These are phyloP conservation scores for Tetrapedia diversipes DNA, from an alignment of 2,888 invertebrate genomes.

Conservation along the genomic window DNA sequence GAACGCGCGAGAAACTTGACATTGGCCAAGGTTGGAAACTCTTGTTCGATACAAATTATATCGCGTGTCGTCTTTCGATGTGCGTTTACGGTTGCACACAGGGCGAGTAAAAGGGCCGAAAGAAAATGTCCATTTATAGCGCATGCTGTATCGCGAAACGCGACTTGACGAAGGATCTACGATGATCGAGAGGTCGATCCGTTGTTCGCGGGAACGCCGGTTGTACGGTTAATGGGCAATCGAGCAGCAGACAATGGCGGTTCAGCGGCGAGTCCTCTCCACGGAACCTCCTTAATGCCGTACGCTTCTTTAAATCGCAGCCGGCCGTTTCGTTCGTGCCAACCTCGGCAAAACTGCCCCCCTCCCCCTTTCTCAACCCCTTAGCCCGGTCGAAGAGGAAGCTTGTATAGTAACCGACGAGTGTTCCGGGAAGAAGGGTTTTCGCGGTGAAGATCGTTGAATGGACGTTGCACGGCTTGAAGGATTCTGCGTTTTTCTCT, in stretches of 20 bases:
- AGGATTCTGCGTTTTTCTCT: not conserved
- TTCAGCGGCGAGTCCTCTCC: slow-evolving; percentile 31
- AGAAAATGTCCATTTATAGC: too few relatives aligned
- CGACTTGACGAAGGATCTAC: slow-evolving; percentile 23
- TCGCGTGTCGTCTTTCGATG: too few relatives aligned
- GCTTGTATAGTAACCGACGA: slow-evolving; percentile 8
- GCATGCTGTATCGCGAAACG: slow-evolving; percentile 36
- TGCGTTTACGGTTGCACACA: too few relatives aligned
- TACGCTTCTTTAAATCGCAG: slow-evolving; percentile 61
- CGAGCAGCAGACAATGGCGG: slow-evolving; percentile 56
- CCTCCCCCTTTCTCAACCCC: not conserved
- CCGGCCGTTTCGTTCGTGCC: slow-evolving; percentile 29
- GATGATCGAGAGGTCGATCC: slow-evolving; percentile 55
- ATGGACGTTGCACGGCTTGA: slow-evolving; percentile 7
- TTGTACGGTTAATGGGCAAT: slow-evolving; percentile 64
- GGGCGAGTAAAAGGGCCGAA: too few relatives aligned
- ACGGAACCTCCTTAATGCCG: slow-evolving; percentile 50
- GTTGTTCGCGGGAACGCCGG: slow-evolving; percentile 52
- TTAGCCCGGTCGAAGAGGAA: slow-evolving; percentile 2
- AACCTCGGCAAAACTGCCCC: slow-evolving; percentile 19
- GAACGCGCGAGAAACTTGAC: slow-evolving; percentile 48
- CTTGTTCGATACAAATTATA: too few relatives aligned
- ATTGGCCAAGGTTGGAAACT: slow-evolving; percentile 54
- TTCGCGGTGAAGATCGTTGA: not conserved
- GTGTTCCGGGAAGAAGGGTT: slow-evolving; percentile 19